Percentiles rank a stretch among this genome's conserved stretches.
These are phyloP conservation scores for Sinocyclocheilus maitianheensis DNA, from an alignment of 2,113 vertebrate species.

Conservation along the genomic window DNA sequence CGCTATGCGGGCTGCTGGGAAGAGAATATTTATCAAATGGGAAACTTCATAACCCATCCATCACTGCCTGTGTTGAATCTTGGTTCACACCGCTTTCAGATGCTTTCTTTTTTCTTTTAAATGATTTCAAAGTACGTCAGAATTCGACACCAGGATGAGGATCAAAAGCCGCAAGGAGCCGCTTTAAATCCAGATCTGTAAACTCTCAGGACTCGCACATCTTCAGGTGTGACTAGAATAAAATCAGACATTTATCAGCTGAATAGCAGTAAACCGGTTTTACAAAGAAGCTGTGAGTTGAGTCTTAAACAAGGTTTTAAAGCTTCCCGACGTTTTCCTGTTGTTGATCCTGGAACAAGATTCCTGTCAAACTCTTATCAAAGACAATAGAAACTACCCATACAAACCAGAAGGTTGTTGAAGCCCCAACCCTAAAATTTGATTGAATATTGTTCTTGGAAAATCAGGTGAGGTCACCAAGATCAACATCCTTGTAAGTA, in stretches of 20 bases:
- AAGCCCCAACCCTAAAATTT: background rate
- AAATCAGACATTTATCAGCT: background rate
- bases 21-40: conserved; percentile 27
- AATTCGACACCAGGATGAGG: background rate
- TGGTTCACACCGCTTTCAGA: background rate
- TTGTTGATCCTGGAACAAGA: conserved; percentile 15
- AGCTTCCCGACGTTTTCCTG: background rate
- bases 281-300: background rate
- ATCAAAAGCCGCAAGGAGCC: background rate
- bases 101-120: background rate
- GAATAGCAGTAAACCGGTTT: background rate
- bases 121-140: conserved; percentile 23
- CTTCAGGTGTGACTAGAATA: background rate
- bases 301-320: background rate
- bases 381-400: background rate
- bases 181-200: background rate
- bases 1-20: background rate
- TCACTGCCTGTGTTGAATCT: background rate
- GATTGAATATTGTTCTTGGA: background rate
- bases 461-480: too few species aligned
- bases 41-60: conserved; percentile 31
- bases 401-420: background rate
- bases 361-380: background rate
- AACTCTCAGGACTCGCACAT: conserved; percentile 8
- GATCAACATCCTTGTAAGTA: too few species aligned